Percentiles rank a stretch among this genome's conserved stretches.
Conservation (phyloP, 2,113 vertebrate genomes). For the Leuciscus idus region DNA sequence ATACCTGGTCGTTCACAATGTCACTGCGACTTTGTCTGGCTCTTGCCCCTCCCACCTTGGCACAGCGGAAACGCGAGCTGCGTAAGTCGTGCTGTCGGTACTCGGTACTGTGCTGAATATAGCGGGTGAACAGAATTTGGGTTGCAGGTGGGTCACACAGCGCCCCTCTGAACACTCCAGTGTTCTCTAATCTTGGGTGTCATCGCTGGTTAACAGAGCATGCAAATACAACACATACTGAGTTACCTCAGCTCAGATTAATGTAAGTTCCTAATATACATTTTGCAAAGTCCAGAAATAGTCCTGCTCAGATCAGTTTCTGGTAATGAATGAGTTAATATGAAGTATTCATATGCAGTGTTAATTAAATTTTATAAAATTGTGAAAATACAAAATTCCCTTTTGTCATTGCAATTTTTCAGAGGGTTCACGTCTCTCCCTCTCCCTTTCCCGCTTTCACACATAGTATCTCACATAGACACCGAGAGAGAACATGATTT, state of each 20-base stretch:
- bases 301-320: neutral
- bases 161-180: neutral
- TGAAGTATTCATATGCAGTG: neutral
- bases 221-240: neutral
- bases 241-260: neutral
- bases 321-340: neutral
- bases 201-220: slow-evolving; percentile 12
- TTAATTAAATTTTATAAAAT: neutral
- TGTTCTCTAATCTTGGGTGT: slow-evolving; percentile 21
- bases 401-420: neutral
- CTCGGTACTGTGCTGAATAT: slow-evolving; percentile 27
- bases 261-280: neutral
- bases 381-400: neutral
- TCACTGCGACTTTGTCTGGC: slow-evolving; percentile 37
- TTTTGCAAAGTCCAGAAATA: neutral
- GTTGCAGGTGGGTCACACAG: slow-evolving; percentile 44
- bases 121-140: slow-evolving; percentile 54
- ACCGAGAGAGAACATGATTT: neutral
- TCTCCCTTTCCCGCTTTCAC: neutral
- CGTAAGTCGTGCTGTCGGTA: slow-evolving; percentile 13
- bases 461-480: neutral
- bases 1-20: slow-evolving; percentile 40
- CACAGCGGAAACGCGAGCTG: neutral
- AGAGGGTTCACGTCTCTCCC: neutral
- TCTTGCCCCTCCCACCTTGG: neutral